A percentile compares a stretch with the other conserved stretches of the same genome.
Evolutionary conservation across 2,888 invertebrate genomes (phyloP).

Genomic region (Cosmopolites sordidus): DNA sequence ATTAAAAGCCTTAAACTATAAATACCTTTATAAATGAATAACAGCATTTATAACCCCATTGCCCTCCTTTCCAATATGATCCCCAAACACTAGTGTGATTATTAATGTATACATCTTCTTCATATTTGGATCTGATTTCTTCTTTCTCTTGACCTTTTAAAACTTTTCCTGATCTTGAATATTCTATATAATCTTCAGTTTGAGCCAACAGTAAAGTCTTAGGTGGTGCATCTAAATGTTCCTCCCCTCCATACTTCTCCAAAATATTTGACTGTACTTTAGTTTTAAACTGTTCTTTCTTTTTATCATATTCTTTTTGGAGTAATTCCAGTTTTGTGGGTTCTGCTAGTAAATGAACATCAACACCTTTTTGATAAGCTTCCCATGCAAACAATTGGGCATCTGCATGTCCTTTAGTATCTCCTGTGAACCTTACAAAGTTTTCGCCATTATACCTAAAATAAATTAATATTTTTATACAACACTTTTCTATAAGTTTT

Average conservation of each 20-base stretch:
- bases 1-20: not conserved
- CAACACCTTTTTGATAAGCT: constrained; percentile 86
- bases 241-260: constrained; percentile 92
- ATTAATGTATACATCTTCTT: constrained; percentile 87
- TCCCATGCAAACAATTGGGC: constrained; percentile 98
- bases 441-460: constrained; percentile 86
- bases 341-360: constrained; percentile 93
- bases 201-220: constrained; percentile 87
- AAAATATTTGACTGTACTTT: constrained; percentile 80
- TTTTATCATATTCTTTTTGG: constrained; percentile 83
- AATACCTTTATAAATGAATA: constrained; percentile 77
- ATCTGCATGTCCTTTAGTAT: constrained; percentile 83
- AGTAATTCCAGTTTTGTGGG: constrained; percentile 94
- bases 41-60: constrained; percentile 97
- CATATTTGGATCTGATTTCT: constrained; percentile 80
- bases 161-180: constrained; percentile 87
- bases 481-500: no score
- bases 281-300: constrained; percentile 85
- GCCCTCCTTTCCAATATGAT: constrained; percentile 87
- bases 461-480: constrained; percentile 6
- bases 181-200: constrained; percentile 93
- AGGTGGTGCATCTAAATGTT: constrained; percentile 84
- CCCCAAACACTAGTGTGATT: constrained; percentile 97
- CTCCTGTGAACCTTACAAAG: constrained; percentile 90
- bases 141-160: constrained; percentile 85